A percentile compares a stretch with the other conserved stretches of the same genome.
phyloP scores from a whole-genome alignment of 2,113 vertebrate genomes.

The Ivindomyrus marchei region DNA sequence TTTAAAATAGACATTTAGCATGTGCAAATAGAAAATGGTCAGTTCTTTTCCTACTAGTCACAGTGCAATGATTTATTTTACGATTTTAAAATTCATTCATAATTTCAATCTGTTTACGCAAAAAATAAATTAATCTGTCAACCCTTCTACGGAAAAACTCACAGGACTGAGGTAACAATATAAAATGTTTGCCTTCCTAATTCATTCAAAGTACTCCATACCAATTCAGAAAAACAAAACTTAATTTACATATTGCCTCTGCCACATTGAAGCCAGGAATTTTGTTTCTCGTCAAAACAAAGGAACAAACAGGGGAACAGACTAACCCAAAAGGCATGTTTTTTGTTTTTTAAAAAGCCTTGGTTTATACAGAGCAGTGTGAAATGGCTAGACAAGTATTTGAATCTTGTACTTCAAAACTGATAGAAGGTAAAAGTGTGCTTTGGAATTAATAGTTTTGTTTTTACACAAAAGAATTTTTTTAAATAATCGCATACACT shows the following conservation, averaged over 20 bases:
- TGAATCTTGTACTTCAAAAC: conserved; percentile 54
- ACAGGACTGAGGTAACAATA: conserved; percentile 87
- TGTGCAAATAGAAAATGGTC: conserved; percentile 88
- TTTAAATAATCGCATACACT: conserved; percentile 41
- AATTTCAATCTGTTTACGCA: conserved; percentile 69
- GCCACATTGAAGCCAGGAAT: conserved; percentile 39
- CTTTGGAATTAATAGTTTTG: conserved; percentile 65
- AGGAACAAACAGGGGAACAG: conserved; percentile 20
- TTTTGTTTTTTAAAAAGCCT: conserved; percentile 22
- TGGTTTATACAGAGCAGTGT: conserved; percentile 30
- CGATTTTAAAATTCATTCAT: conserved; percentile 61
- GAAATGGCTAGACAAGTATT: conserved; percentile 70
- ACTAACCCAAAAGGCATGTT: conserved; percentile 20
- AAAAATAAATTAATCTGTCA: conserved; percentile 87
- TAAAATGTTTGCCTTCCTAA: conserved; percentile 62
- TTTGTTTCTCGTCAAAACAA: conserved; percentile 30
- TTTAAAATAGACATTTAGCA: conserved; percentile 77
- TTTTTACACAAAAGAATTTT: conserved; percentile 54
- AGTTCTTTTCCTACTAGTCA: conserved; percentile 81
- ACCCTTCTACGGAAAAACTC: conserved; percentile 78
- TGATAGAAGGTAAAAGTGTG: conserved; percentile 57
- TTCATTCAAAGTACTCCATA: conserved; percentile 58
- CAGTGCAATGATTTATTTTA: conserved; percentile 85
- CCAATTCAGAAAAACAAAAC: conserved; percentile 45
- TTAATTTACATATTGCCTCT: conserved; percentile 26